Percentiles rank a stretch among this genome's conserved stretches.
phyloP scores from a whole-genome alignment of 30 jellyfish, hydroid and myxozoan genomes.

The Aurelia aurita region DNA sequence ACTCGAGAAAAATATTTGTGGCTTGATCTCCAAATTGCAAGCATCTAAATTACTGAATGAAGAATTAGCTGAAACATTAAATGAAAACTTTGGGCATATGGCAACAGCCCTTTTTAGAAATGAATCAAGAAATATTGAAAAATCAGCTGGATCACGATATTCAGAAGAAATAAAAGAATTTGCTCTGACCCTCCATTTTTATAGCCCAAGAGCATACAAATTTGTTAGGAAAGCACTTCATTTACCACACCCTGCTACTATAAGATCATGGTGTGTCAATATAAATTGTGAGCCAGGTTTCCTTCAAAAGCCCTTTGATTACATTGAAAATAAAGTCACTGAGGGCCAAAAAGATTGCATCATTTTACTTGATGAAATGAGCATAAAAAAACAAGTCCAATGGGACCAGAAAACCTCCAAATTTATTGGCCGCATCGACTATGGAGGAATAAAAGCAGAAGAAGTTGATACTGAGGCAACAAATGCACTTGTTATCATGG shows the following conservation, averaged over 20 bases:
- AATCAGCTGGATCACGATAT: slow-evolving; percentile 19
- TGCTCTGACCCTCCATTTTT: slow-evolving; percentile 43
- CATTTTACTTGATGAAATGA: no score
- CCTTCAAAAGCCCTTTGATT: neutral
- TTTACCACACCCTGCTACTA: slow-evolving; percentile 50
- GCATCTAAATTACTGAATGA: neutral
- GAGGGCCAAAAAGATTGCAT: no score
- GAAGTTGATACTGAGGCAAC: slow-evolving; percentile 18
- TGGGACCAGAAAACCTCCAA: no score
- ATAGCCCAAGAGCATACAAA: slow-evolving; percentile 35
- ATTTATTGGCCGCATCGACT: no score
- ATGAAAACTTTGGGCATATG: slow-evolving; percentile 9
- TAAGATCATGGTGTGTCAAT: slow-evolving; percentile 42
- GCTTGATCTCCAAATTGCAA: neutral
- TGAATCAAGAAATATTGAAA: neutral
- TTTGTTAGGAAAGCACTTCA: neutral
- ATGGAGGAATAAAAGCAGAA: slow-evolving; percentile 46
- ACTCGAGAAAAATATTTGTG: neutral
- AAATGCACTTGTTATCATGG: slow-evolving; percentile 53
- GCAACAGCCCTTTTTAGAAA: neutral
- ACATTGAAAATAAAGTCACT: neutral
- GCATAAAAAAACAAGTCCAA: no score
- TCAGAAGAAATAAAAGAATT: slow-evolving; percentile 10
- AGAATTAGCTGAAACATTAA: neutral
- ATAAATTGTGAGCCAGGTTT: slow-evolving; percentile 45